phyloP scores from a whole-genome alignment of 1,140 invertebrate genomes.

The Mizuhopecten yessoensis region DNA sequence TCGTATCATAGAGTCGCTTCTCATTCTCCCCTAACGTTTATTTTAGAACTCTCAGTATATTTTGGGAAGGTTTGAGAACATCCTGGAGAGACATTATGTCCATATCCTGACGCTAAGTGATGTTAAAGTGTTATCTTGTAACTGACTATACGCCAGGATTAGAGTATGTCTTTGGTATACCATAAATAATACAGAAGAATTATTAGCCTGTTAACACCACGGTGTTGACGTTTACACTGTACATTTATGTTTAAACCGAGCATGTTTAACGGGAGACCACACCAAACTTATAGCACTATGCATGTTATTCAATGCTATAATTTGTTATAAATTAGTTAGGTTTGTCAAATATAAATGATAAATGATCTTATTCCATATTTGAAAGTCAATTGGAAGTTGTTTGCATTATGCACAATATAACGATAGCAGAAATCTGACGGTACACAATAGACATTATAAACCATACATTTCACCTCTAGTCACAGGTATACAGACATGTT shows the following conservation, averaged over 20 bases:
- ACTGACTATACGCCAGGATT: background rate
- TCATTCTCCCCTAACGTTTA: background rate
- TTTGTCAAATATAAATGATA: slow-evolving; percentile 7
- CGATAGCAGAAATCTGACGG: background rate
- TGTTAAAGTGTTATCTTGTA: background rate
- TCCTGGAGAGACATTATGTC: background rate
- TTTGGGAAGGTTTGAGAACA: slow-evolving; percentile 3
- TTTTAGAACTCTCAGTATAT: background rate
- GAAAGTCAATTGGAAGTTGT: background rate
- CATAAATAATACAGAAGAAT: background rate
- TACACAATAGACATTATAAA: background rate
- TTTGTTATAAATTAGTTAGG: background rate
- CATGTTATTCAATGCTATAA: slow-evolving; percentile 8
- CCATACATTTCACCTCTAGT: too few relatives aligned
- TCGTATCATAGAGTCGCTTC: background rate
- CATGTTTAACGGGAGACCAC: background rate
- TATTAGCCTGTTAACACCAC: background rate
- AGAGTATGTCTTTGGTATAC: background rate
- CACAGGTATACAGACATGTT: too few relatives aligned
- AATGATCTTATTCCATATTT: background rate
- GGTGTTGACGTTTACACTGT: background rate
- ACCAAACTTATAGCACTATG: background rate
- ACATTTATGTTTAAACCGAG: background rate
- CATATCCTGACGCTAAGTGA: background rate
- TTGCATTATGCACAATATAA: slow-evolving; percentile 6